phyloP scores from a whole-genome alignment of 2,797 vertebrate species.

The Pithecia hirsuta region DNA sequence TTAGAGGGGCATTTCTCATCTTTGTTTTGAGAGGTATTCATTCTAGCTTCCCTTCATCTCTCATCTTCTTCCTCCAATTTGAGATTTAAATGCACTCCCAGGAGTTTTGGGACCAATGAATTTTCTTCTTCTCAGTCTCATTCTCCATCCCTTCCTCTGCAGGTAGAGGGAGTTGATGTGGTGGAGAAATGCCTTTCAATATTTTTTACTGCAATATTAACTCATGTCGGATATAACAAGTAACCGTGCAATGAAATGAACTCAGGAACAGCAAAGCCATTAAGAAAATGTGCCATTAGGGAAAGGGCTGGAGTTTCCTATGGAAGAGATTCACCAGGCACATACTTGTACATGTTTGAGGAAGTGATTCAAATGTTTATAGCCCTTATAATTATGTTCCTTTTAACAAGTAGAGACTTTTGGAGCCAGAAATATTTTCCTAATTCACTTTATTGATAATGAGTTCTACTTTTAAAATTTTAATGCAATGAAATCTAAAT shows the following conservation, averaged over 20 bases:
- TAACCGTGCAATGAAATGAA: constrained; percentile 79
- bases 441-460: constrained; percentile 76
- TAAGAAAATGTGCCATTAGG: constrained; percentile 84
- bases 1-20: background rate
- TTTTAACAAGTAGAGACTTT: constrained; percentile 80
- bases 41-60: background rate
- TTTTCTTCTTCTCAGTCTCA: background rate
- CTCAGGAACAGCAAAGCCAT: constrained; percentile 82
- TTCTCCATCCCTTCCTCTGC: background rate
- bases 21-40: background rate
- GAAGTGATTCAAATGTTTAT: constrained; percentile 84
- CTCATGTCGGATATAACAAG: constrained; percentile 81
- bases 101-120: background rate
- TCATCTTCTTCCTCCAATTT: background rate
- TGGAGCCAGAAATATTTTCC: constrained; percentile 73
- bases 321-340: constrained; percentile 77
- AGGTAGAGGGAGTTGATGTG: constrained; percentile 22
- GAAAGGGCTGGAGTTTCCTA: constrained; percentile 76
- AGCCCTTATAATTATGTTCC: constrained; percentile 81
- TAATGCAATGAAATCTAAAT: background rate
- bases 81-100: background rate
- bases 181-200: constrained; percentile 70
- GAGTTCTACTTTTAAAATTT: constrained; percentile 58
- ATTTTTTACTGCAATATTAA: constrained; percentile 80
- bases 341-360: constrained; percentile 75